Evolutionary conservation across 2,113 vertebrate genomes (phyloP).

Genomic region (Synodontis membranacea): DNA sequence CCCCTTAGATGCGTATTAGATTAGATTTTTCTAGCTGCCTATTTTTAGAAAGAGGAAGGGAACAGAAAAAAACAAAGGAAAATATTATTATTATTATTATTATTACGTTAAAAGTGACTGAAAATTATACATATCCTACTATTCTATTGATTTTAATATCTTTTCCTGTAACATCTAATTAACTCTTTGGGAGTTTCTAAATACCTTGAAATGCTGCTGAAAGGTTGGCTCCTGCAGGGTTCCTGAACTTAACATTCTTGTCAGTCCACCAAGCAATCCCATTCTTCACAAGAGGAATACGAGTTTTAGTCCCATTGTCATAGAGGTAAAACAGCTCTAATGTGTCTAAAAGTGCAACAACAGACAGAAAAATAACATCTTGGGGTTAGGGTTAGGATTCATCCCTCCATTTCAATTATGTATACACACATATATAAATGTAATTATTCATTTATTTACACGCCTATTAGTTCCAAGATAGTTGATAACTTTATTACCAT

Average conservation of each 20-base stretch:
- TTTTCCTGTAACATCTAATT: not conserved
- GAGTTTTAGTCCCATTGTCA: slow-evolving; percentile 67
- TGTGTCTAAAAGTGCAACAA: slow-evolving; percentile 76
- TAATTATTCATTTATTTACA: not conserved
- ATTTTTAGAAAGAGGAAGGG: not conserved
- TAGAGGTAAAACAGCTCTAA: slow-evolving; percentile 79
- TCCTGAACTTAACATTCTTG: slow-evolving; percentile 97
- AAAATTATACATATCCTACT: not conserved
- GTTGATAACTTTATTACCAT: slow-evolving; percentile 75
- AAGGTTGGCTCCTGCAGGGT: slow-evolving; percentile 83
- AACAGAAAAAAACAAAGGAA: not conserved
- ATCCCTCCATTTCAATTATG: not conserved
- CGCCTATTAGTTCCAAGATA: not conserved
- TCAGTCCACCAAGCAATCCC: slow-evolving; percentile 99
- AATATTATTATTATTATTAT: not conserved
- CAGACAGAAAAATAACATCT: not conserved
- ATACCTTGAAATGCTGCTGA: slow-evolving; percentile 82
- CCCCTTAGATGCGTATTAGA: no score
- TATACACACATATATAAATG: not conserved
- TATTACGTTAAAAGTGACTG: not conserved
- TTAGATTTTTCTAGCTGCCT: not conserved
- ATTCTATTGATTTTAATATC: not conserved
- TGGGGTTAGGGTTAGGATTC: no score
- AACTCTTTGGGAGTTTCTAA: slow-evolving; percentile 14
- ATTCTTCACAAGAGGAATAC: slow-evolving; percentile 81